phyloP scores from a whole-genome alignment of 2,797 vertebrate species.

The Pyrocephalus nanus region DNA sequence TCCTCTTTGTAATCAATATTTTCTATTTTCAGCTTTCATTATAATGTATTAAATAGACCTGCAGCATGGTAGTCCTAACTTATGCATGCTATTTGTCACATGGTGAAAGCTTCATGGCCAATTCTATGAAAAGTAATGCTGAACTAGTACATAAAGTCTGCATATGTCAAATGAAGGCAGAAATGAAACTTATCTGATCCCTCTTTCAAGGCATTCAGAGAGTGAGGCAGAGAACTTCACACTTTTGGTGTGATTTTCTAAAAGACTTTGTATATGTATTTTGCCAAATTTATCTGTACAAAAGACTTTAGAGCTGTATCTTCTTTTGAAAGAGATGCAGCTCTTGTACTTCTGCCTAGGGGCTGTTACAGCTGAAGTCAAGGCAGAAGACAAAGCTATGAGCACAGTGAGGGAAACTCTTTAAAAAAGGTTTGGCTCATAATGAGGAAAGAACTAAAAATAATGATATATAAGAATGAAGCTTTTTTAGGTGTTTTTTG shows the following conservation, averaged over 20 bases:
- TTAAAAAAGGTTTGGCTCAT: neutral
- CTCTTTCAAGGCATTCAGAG: neutral
- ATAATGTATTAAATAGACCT: neutral
- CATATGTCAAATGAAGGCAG: neutral
- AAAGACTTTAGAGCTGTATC: neutral
- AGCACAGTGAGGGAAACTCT: neutral
- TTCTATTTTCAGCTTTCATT: neutral
- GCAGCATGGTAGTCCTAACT: neutral
- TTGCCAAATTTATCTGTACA: neutral
- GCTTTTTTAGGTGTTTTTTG: neutral
- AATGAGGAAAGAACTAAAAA: neutral
- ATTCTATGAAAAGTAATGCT: neutral
- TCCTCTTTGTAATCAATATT: neutral
- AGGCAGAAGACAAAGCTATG: neutral
- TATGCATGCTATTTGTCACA: neutral
- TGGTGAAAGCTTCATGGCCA: neutral
- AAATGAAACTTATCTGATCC: neutral
- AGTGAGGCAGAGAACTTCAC: neutral
- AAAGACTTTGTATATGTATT: neutral
- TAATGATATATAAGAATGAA: neutral
- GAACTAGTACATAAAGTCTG: neutral
- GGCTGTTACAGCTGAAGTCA: neutral
- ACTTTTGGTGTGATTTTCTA: neutral
- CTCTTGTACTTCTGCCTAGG: neutral
- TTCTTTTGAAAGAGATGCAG: neutral